Evolutionary conservation across 2,797 vertebrate species (phyloP), one percentile per base, ranked within the genome.

Genomic region (Pseudopleuronectes americanus): DNA sequence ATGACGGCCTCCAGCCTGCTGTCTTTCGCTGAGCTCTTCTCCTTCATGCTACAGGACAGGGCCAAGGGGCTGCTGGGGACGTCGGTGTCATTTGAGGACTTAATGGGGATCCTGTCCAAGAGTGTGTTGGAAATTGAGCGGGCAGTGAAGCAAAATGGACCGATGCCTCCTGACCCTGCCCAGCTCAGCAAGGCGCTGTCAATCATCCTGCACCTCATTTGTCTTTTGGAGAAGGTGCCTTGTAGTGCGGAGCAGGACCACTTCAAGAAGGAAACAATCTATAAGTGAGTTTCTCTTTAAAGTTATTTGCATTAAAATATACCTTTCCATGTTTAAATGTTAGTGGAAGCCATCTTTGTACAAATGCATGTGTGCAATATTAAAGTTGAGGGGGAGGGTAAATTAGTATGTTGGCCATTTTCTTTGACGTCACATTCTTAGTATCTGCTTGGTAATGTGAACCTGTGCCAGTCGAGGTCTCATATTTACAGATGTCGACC

Each of bases 171-270:
- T 9, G 97, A 99, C 90, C 97, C 96, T 0, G 71, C 95, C 12
- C 98, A 99, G 90, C 93, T 99, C 72, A 98, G 96, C 93, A 99
- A 99, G 90, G 97, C 97, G 1, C 95, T 99, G 71, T 98, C 97
- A 60, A 99, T 99, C 86, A 99, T 99, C 90, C 94, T 99, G 90
- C 98, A 99, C 92, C 96, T 99, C 78, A 95, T 99, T 89, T 99
- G 98, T 92, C 93, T 99, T 82, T 87, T 99, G 85, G 98, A 99
- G 90, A 99, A 99, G 84, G 97, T 99, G 88, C 94, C 96, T 13
- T 98, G 98, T 86, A 97, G 94, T 33, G 74, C 92, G 51, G 97
- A 99, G 84, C 96, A 99, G 92, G 98, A 99, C 74, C 95, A 99
- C 89, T 97, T 96, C 89, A 99, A 99, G 94, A 99, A 99, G 87